phyloP scores from a whole-genome alignment of 2,113 vertebrate genomes.

The Xiphophorus couchianus region DNA sequence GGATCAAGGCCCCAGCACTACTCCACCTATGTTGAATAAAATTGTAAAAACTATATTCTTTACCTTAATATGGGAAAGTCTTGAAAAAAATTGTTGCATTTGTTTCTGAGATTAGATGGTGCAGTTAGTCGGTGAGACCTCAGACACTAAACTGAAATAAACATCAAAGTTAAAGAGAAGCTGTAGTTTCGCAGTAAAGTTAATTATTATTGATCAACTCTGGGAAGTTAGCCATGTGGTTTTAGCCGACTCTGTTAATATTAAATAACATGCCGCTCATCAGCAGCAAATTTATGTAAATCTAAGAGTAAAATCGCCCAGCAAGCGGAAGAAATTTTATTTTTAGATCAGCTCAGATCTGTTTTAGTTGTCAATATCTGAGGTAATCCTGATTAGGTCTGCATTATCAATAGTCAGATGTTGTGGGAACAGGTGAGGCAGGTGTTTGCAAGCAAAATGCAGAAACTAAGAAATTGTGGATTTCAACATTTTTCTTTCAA shows the following conservation, averaged over 20 bases:
- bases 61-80: background rate
- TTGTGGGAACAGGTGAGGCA: too few relatives aligned
- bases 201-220: slow-evolving; percentile 8
- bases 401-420: background rate
- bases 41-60: background rate
- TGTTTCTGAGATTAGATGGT: background rate
- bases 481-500: too few relatives aligned
- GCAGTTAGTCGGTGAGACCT: background rate
- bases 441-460: too few relatives aligned
- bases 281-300: background rate
- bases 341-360: background rate
- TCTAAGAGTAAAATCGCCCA: background rate
- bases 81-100: background rate
- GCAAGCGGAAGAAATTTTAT: background rate
- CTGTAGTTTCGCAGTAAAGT: background rate
- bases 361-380: background rate
- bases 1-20: background rate
- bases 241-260: background rate
- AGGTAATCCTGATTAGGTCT: background rate
- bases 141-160: background rate
- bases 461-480: too few relatives aligned
- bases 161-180: background rate
- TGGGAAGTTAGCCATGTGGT: background rate
- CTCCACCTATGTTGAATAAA: background rate
- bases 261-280: background rate